phyloP scores from a whole-genome alignment of 2,113 vertebrate species.

The Pao palembangensis region DNA sequence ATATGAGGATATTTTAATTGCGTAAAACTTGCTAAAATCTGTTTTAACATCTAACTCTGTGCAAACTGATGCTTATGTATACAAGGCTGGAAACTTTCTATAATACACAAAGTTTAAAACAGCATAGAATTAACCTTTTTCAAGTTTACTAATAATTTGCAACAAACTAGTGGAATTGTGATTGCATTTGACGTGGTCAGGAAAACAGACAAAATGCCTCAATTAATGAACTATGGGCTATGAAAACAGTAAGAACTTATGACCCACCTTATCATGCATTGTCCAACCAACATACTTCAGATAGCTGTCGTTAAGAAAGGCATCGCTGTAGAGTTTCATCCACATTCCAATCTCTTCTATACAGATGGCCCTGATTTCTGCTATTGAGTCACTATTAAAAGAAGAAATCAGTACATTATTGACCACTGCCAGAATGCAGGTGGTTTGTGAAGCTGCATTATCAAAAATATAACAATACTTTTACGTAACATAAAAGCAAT shows the following conservation, averaged over 20 bases:
- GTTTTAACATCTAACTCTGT: not conserved
- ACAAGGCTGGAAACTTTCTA: not conserved
- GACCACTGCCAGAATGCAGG: not conserved
- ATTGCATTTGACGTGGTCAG: not conserved
- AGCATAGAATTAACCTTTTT: not conserved
- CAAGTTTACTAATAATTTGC: too few species aligned
- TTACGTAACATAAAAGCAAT: conserved; percentile 21
- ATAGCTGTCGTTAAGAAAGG: conserved; percentile 99
- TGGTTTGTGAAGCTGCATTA: not conserved
- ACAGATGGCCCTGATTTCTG: conserved; percentile 97
- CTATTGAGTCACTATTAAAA: conserved; percentile 88
- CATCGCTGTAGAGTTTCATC: conserved; percentile 99
- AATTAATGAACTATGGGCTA: not conserved
- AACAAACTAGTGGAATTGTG: not conserved
- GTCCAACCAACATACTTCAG: conserved; percentile 99
- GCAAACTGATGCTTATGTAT: not conserved
- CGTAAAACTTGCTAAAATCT: not conserved
- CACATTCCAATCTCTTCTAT: conserved; percentile 99
- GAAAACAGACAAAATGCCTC: not conserved
- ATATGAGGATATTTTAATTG: not conserved
- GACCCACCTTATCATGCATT: conserved; percentile 96
- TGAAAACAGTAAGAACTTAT: not conserved
- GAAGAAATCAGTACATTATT: not conserved
- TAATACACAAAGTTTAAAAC: too few species aligned
- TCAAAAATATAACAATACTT: not conserved